Base-by-base conservation (phyloP, 1,140 invertebrate species). In the Carposina sasakii region DNA sequence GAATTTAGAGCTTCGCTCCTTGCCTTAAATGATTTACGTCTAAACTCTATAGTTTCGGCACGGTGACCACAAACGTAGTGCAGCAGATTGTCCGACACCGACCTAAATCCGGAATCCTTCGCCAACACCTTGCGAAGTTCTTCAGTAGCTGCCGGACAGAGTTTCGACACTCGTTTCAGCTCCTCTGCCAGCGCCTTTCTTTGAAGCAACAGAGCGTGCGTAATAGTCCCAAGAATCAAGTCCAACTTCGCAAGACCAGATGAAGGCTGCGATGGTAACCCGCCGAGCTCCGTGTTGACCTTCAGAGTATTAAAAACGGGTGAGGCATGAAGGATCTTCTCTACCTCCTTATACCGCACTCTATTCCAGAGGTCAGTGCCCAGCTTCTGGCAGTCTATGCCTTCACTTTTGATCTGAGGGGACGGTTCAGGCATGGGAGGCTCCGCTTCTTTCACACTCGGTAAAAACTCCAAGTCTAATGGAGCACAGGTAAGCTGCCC, bases 1-100 rank as follows among this genome's bases (percentile, higher is more conserved):
- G 19, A 13, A n/a, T 17, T 19, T 1, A 48, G 20, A 2, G 23
- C 21, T n/a, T 34, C 37, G 12, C 26, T 37, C 1, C n/a, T 36
- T 17, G 31, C 3, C 19, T 39, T 40, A 13, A 19, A 48, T 1
- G 10, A 15, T 1, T 30, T 13, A 13, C 36, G 36, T n/a, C 47
- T 23, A n/a, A 34, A 15, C 16, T 52, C 39, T 10, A 56, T 56
- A 2, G 33, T 17, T 21, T 56, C 53, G 4, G 53, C 48, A 8
- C 48, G 8, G 1, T 26, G 30, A 1, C 40, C 53, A 30, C 42
- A 56, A 10, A 24, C 31, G 33, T 51, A 56, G 15, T 56, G 48
- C 12, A 45, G 36, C 22, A 55, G 20, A 26, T 48, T 26, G 37
- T 54, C 46, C 4, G 34, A 49, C 3, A 26, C 15, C 19, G 24